Percentiles rank a stretch among this genome's conserved stretches.
phyloP scores from a whole-genome alignment of 1,140 invertebrate genomes.

The Bombus sibiricus region DNA sequence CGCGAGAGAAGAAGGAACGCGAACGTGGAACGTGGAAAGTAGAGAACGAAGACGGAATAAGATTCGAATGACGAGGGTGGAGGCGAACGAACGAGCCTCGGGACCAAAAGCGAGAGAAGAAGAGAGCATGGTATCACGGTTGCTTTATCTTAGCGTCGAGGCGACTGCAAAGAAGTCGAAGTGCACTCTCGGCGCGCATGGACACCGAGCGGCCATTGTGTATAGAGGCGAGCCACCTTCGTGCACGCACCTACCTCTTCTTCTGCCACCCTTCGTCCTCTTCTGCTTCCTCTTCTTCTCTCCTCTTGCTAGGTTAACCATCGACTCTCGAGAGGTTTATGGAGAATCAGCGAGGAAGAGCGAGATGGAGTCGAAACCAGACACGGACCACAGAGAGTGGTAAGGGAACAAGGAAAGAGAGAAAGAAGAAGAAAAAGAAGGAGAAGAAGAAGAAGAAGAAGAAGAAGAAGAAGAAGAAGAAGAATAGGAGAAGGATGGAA shows the following conservation, averaged over 20 bases:
- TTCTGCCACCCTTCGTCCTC: conserved; percentile 1
- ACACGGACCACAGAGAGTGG: neutral
- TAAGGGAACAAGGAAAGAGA: neutral
- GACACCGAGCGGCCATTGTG: conserved; percentile 59
- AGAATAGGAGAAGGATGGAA: conserved; percentile 6
- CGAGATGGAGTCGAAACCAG: conserved; percentile 45
- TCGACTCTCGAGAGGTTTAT: conserved; percentile 48
- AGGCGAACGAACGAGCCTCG: conserved; percentile 19
- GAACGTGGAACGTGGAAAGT: neutral
- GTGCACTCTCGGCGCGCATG: conserved; percentile 59
- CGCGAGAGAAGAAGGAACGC: too few relatives aligned
- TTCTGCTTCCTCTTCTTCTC: conserved; percentile 6
- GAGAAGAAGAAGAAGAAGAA: conserved; percentile 5
- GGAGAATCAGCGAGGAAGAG: conserved; percentile 37
- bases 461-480: conserved; percentile 19
- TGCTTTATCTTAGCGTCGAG: conserved; percentile 73
- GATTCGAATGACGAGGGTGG: conserved; percentile 60
- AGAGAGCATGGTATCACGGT: conserved; percentile 70
- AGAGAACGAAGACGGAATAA: conserved; percentile 43
- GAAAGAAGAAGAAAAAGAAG: neutral
- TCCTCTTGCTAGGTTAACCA: conserved; percentile 43
- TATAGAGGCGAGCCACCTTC: conserved; percentile 63
- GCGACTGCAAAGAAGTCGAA: conserved; percentile 67
- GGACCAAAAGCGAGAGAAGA: conserved; percentile 1
- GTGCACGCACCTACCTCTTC: conserved; percentile 55